Conservation (phyloP, 2,888 invertebrate species). For the Ephialtes manifestator region DNA sequence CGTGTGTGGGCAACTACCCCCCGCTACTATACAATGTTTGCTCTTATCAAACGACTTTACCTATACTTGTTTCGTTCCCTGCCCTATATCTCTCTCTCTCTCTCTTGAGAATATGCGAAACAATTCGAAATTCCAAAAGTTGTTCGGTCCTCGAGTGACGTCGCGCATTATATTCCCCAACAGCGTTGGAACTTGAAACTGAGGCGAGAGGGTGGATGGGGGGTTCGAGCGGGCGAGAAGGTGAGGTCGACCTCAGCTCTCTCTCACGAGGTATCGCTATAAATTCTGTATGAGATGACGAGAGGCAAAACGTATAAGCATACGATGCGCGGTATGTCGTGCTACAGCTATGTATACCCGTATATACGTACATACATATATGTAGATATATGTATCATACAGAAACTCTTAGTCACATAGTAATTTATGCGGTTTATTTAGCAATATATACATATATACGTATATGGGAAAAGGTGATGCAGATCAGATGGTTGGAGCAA, state of each 20-base stretch:
- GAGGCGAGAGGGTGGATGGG: constrained; percentile 6
- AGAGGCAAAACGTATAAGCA: constrained; percentile 54
- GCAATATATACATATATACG: background rate
- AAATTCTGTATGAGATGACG: constrained; percentile 61
- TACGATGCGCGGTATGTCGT: constrained; percentile 10
- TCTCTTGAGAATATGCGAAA: constrained; percentile 38
- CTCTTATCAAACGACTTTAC: constrained; percentile 11
- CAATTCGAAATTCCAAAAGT: constrained; percentile 64
- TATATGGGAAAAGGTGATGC: background rate
- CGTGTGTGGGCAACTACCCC: background rate
- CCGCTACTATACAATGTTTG: background rate
- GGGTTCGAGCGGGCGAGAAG: constrained; percentile 14
- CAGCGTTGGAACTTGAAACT: background rate
- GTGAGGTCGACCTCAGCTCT: constrained; percentile 24
- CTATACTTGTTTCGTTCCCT: constrained; percentile 35
- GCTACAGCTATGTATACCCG: constrained; percentile 27
- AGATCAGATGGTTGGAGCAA: too few species aligned
- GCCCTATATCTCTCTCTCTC: background rate
- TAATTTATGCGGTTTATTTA: constrained; percentile 24
- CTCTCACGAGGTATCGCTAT: constrained; percentile 46
- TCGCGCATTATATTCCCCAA: constrained; percentile 49
- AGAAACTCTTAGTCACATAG: background rate
- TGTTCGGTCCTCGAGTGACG: constrained; percentile 2
- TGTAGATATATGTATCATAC: background rate
- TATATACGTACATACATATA: too few species aligned